Evolutionary conservation across 2,888 invertebrate species (phyloP).

Genomic region (Troilus luridus): DNA sequence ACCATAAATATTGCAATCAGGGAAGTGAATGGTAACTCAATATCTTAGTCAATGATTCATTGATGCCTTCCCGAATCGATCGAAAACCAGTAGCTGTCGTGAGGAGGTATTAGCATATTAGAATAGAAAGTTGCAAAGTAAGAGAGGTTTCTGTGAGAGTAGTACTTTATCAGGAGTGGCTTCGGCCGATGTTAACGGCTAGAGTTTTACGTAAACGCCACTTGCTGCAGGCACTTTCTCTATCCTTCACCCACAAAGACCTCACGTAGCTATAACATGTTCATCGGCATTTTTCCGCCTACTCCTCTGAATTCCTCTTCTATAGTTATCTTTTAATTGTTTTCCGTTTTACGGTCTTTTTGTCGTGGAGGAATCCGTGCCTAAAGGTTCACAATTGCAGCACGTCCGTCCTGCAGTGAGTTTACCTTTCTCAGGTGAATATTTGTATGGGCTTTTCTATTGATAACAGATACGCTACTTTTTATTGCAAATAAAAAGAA

Average conservation of each 20-base stretch:
- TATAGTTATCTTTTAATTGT: slow-evolving; percentile 5
- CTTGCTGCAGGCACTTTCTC: slow-evolving; percentile 17
- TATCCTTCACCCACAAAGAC: slow-evolving; percentile 33
- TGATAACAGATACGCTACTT: neutral
- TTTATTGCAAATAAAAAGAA: too few relatives aligned
- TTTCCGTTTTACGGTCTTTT: slow-evolving; percentile 25
- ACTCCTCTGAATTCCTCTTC: neutral
- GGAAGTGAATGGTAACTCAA: neutral
- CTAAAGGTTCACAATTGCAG: neutral
- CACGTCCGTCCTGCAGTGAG: neutral
- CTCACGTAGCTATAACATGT: slow-evolving; percentile 17
- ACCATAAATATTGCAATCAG: neutral
- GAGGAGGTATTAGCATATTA: slow-evolving; percentile 12
- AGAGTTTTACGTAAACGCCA: slow-evolving; percentile 33
- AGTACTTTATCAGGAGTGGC: slow-evolving; percentile 36
- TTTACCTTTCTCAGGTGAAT: neutral
- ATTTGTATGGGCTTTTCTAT: neutral
- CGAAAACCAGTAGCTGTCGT: neutral
- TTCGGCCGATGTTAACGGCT: slow-evolving; percentile 12
- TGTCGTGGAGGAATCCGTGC: neutral
- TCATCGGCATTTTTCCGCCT: slow-evolving; percentile 20
- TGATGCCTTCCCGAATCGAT: neutral
- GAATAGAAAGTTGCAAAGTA: slow-evolving; percentile 27
- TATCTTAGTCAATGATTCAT: neutral
- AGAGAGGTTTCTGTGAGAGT: neutral